These are phyloP conservation scores for Epinotia bilunana DNA, from an alignment of 2,888 invertebrate species.

Conservation along the genomic window DNA sequence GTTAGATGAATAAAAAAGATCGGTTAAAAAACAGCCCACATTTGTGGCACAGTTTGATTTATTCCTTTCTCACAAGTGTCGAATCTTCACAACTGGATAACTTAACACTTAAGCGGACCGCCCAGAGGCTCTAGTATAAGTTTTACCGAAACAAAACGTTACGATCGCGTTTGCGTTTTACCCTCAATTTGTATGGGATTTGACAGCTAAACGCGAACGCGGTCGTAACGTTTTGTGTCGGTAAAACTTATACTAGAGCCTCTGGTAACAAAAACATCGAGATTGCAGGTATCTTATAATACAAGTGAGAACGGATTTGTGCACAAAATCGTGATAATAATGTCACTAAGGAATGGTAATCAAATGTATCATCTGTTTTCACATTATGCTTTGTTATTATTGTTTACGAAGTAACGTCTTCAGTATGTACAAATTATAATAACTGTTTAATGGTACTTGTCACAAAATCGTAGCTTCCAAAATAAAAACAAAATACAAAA, in stretches of 20 bases:
- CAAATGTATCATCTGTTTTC: constrained; percentile 50
- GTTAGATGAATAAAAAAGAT: constrained; percentile 52
- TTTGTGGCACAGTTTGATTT: constrained; percentile 78
- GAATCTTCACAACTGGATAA: constrained; percentile 60
- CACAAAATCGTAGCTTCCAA: constrained; percentile 27
- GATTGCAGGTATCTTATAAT: constrained; percentile 43
- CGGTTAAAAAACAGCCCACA: constrained; percentile 75
- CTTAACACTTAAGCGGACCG: constrained; percentile 37
- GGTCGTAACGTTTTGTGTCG: too few species aligned
- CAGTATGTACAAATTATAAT: constrained; percentile 47
- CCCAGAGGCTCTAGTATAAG: too few species aligned
- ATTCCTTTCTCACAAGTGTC: constrained; percentile 73
- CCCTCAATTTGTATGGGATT: too few species aligned
- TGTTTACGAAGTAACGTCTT: constrained; percentile 46
- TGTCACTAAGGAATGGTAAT: constrained; percentile 62
- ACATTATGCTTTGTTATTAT: constrained; percentile 47
- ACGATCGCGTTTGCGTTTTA: too few species aligned
- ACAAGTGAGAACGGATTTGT: constrained; percentile 59
- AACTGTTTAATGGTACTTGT: constrained; percentile 21
- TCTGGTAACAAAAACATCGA: constrained; percentile 39
- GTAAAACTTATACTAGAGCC: too few species aligned
- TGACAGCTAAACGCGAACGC: too few species aligned
- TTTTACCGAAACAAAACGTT: too few species aligned
- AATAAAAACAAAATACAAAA: constrained; percentile 24
- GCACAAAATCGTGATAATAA: constrained; percentile 63